Evolutionary conservation across 2,888 invertebrate genomes (phyloP), one percentile per base, ranked within the genome.

Genomic region (Tryphoninae sp.): DNA sequence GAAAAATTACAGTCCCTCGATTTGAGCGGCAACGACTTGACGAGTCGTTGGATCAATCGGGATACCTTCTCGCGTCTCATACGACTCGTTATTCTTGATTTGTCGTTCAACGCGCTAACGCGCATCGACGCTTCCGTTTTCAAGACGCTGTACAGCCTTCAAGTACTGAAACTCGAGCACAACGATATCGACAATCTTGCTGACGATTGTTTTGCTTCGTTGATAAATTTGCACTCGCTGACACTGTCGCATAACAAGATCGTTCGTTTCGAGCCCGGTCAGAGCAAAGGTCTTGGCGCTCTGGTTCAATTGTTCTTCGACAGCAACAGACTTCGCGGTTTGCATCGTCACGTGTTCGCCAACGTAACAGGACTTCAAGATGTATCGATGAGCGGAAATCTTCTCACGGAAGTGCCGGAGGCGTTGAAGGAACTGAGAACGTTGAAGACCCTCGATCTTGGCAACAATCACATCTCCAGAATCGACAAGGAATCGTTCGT

Each of bases 321-420:
- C 90, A 94, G 95, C 83, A 97, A 97, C 90, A 93, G 94, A 90
- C 94, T 97, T 86, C 94, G 94, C 72, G 93, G 93, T 87, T 94
- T 97, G 68, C 95, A 96, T 90, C 93, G 94, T 68, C 94, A 94
- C 86, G 95, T 96, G 33, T 96, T 97, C 90, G 94, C 94, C 89
- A 97, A 96, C 92, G 95, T 96, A 88, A 96, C 96, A 8, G 95
- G 95, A 90, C 93, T 97, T 55, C 95, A 96, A 90, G 96, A 96
- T 91, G 93, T 97, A 85, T 95, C 96, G 62, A 92, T 97, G 84
- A 96, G 95, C 88, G 95, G 95, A 81, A 97, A 97, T 92, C 92
- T 94, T 88, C 93, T 97, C 87, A 94, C 94, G 53, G 94, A 94
- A 86, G 94, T 96, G 78, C 96, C 96, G 81, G 94, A 93, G 87